Evolutionary conservation across 2,113 vertebrate species (phyloP).

Genomic region (Callipepla squamata): DNA sequence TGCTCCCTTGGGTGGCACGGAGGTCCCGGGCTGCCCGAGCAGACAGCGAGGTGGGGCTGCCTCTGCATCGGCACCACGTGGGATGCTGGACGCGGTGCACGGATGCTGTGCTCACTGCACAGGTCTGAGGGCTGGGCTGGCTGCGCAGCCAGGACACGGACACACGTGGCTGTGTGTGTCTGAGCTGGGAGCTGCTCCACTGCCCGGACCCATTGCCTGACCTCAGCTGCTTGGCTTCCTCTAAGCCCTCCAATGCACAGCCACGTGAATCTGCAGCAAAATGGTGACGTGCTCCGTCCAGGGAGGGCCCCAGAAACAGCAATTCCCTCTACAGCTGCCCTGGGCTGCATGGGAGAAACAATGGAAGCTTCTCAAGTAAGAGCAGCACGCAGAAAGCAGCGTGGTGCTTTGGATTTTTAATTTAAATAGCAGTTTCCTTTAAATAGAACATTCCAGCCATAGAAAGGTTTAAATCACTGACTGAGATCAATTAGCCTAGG

Average conservation of each 20-base stretch:
- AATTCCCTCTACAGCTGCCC: background rate
- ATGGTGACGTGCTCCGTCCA: background rate
- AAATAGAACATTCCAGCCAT: constrained; percentile 51
- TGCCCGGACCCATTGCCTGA: background rate
- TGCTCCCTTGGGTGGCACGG: background rate
- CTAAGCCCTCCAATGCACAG: fast-evolving
- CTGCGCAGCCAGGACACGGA: fast-evolving
- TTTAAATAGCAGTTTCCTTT: constrained; percentile 62
- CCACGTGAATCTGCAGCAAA: background rate
- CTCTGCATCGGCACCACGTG: fast-evolving
- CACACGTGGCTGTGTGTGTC: background rate
- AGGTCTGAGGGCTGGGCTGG: background rate
- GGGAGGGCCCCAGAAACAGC: background rate
- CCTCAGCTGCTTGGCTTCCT: background rate
- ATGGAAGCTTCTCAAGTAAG: background rate
- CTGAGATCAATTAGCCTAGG: constrained; percentile 61
- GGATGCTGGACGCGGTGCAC: background rate
- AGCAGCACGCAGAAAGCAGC: constrained; percentile 35
- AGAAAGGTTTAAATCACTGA: constrained; percentile 51
- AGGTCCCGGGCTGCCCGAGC: fast-evolving
- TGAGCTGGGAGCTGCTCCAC: background rate
- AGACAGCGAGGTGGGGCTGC: fast-evolving
- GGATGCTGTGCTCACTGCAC: background rate
- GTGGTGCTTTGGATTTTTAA: constrained; percentile 44
- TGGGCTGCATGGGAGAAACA: background rate